A percentile compares a stretch with the other conserved stretches of the same genome.
Evolutionary conservation across 2,113 vertebrate species (phyloP).

Genomic region (Aegithalos caudatus): DNA sequence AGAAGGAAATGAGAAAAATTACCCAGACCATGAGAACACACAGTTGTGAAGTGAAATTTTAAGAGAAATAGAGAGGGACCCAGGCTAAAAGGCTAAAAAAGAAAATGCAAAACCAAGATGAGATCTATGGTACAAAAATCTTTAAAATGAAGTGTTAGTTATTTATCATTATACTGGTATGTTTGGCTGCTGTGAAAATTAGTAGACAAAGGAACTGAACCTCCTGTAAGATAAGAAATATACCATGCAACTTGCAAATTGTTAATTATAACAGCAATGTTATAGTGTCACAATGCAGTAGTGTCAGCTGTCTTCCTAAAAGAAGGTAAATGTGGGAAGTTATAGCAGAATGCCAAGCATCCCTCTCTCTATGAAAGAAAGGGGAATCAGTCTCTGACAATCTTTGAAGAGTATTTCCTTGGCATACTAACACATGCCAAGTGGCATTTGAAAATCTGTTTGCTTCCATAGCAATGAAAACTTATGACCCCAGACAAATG

Average conservation of each 20-base stretch:
- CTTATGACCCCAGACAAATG: not conserved
- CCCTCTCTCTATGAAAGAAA: not conserved
- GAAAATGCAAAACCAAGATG: not conserved
- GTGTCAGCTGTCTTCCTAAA: slow-evolving; percentile 13
- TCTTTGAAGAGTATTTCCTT: not conserved
- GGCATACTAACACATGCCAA: not conserved
- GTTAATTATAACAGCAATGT: not conserved
- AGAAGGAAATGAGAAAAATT: not conserved
- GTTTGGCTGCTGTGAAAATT: not conserved
- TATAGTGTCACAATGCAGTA: not conserved
- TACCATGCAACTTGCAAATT: not conserved
- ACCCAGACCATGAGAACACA: not conserved
- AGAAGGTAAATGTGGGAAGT: slow-evolving; percentile 30
- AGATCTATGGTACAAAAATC: not conserved
- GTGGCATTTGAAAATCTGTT: not conserved
- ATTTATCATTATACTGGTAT: not conserved
- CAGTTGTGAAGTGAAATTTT: not conserved
- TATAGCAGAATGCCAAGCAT: not conserved
- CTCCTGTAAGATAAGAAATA: not conserved
- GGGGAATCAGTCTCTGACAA: not conserved
- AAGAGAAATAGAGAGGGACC: not conserved
- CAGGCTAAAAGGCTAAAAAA: not conserved
- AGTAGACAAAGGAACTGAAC: not conserved
- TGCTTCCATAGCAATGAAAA: slow-evolving; percentile 39
- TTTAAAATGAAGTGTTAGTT: not conserved